Evolutionary conservation across 2,888 invertebrate species (phyloP), one percentile per base, ranked within the genome.

Genomic region (Troglohyphantes excavatus): DNA sequence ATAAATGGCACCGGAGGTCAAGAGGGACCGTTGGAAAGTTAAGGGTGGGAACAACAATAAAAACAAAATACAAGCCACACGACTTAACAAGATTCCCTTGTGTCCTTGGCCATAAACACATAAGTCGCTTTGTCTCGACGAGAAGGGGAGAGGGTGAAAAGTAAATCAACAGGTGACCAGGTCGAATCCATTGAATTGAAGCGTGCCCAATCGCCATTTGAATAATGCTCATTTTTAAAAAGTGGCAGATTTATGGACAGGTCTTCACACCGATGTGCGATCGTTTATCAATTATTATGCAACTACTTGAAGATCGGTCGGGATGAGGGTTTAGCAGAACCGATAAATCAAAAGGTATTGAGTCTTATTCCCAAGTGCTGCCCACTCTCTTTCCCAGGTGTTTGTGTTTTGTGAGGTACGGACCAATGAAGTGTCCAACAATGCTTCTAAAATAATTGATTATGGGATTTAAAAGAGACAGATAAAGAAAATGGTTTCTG

Each of bases 141-240:
- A 19, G 46, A 27, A 3, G 19, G 72, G 26, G 63, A 59, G 46
- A 33, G 72, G 23, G 84, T 65, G 84, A 75, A 17, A 84, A 87
- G 73, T 87, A 81, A 87, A 81, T 81, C 87, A 81, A 81, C 87
- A 73, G 87, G 87, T 81, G 87, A 81, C 87, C 72, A 53, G 87
- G 87, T 87, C 87, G 81, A 26, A 63, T 72, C 53, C 27, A 46
- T 27, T 59, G 59, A n/a, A 23, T 33, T 39, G 59, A n/a, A 72
- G 33, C 26, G 29, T 39, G 53, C 53, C 33, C 61, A n/a, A 53
- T 73, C 23, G 53, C 21, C 75, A 84, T 84, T 84, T 46, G 67
- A 65, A 84, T 84, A 84, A 27, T 19, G 26, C 53, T 67, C 6
- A 53, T 17, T 73, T 21, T 26, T 23, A 17, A 27, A 23, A 70